phyloP scores from a whole-genome alignment of 2,113 vertebrate genomes.

The Pterocles burchelli region DNA sequence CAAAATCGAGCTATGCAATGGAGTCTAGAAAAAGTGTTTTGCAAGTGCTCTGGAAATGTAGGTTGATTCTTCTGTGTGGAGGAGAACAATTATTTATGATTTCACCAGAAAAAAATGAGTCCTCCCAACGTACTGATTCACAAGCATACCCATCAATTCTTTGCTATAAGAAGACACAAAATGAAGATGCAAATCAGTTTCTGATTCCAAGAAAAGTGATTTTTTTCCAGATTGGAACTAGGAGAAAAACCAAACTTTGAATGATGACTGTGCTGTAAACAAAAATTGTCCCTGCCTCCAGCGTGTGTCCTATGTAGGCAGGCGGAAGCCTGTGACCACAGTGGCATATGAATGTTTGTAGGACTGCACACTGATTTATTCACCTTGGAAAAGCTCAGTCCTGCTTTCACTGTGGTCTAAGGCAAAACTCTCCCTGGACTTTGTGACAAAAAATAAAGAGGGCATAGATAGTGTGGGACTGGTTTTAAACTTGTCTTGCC shows the following conservation, averaged over 20 bases:
- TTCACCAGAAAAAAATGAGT: conserved; percentile 37
- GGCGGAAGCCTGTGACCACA: not conserved
- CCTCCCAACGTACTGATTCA: conserved; percentile 51
- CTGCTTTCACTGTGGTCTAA: not conserved
- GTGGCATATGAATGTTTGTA: not conserved
- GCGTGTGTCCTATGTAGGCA: fast-evolving
- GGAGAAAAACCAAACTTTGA: conserved; percentile 21
- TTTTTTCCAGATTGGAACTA: conserved; percentile 12
- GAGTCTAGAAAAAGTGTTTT: not conserved
- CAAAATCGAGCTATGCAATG: not conserved
- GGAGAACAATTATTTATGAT: conserved; percentile 62
- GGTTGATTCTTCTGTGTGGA: conserved; percentile 39
- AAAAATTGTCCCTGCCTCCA: not conserved
- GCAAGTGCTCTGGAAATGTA: not conserved
- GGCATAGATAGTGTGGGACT: not conserved
- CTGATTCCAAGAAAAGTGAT: not conserved
- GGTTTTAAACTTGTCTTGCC: not conserved
- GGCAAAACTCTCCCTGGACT: not conserved
- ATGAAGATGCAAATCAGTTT: conserved; percentile 48
- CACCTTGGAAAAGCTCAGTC: not conserved
- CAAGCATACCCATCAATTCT: conserved; percentile 28
- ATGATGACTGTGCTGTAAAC: not conserved
- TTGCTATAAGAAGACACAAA: conserved; percentile 49
- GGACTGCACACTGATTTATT: not conserved
- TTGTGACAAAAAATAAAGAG: not conserved